phyloP scores from a whole-genome alignment of 2,797 vertebrate genomes.

The Diplodus sargus region DNA sequence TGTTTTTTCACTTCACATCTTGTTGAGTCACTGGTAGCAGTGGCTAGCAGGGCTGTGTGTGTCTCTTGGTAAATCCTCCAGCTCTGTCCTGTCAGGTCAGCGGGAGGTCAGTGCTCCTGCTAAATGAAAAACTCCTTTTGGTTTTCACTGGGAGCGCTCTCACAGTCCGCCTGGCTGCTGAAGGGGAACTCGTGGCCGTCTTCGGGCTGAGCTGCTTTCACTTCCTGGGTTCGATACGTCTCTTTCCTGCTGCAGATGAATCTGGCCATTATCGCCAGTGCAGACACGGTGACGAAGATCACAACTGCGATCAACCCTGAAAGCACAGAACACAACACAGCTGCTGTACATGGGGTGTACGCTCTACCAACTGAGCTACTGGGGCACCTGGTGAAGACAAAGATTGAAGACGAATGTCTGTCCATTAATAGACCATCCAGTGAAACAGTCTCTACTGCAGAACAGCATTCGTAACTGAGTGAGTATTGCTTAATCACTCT shows the following conservation, averaged over 20 bases:
- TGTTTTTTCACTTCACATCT: conserved; percentile 36
- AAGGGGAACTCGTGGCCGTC: conserved; percentile 88
- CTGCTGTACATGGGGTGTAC: no score
- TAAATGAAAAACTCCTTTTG: conserved; percentile 97
- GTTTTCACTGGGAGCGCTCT: conserved; percentile 86
- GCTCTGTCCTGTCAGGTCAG: conserved; percentile 53
- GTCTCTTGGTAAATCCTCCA: conserved; percentile 49
- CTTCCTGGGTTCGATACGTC: conserved; percentile 88
- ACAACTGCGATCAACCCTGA: conserved; percentile 94
- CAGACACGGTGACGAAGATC: conserved; percentile 90
- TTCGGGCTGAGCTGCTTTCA: conserved; percentile 88
- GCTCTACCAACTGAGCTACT: no score
- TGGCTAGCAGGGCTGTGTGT: conserved; percentile 20
- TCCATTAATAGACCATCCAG: neutral
- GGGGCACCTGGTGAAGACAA: neutral
- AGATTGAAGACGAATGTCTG: neutral
- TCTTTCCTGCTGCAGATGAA: conserved; percentile 90
- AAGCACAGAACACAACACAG: conserved; percentile 28
- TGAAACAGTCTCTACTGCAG: neutral
- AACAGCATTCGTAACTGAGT: neutral
- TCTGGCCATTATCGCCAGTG: conserved; percentile 85
- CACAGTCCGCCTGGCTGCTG: conserved; percentile 87
- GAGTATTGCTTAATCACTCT: conserved; percentile 4
- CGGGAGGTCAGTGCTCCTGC: conserved; percentile 53
- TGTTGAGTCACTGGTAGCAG: conserved; percentile 34